These are phyloP conservation scores for Tangara arthus DNA, from an alignment of 2,797 vertebrate genomes.

Conservation along the genomic window DNA sequence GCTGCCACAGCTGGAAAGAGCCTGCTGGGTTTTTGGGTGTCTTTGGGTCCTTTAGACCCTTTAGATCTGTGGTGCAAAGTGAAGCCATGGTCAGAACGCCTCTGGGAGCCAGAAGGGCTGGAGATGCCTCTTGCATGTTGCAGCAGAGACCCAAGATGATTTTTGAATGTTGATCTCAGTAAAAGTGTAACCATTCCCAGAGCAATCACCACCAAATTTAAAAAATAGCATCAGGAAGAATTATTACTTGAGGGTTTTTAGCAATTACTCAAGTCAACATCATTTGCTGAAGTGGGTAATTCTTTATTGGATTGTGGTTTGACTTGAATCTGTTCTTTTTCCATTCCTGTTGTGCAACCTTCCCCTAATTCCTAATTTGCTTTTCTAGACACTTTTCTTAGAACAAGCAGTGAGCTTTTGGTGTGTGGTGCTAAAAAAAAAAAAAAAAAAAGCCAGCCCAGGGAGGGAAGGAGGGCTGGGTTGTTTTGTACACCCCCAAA, in stretches of 20 bases:
- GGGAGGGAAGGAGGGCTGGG: background rate
- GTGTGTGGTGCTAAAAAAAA: background rate
- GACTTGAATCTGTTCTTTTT: background rate
- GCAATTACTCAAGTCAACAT: background rate
- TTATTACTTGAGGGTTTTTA: background rate
- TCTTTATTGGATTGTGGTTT: background rate
- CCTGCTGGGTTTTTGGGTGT: background rate
- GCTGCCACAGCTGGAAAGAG: background rate
- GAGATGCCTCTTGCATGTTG: background rate
- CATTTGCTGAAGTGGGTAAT: background rate
- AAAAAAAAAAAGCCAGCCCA: background rate
- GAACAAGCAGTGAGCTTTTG: background rate
- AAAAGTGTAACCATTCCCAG: background rate
- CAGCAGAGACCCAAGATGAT: background rate
- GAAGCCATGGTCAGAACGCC: background rate
- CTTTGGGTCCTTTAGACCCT: background rate
- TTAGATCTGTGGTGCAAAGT: background rate
- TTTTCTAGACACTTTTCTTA: background rate
- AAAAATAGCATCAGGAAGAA: background rate
- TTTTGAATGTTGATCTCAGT: background rate
- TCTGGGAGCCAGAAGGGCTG: background rate
- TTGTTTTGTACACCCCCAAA: background rate
- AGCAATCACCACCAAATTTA: background rate
- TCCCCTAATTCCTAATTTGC: constrained; percentile 1
- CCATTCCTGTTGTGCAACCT: background rate